Evolutionary conservation across 2,888 invertebrate genomes (phyloP).

Genomic region (Netelia inedita): DNA sequence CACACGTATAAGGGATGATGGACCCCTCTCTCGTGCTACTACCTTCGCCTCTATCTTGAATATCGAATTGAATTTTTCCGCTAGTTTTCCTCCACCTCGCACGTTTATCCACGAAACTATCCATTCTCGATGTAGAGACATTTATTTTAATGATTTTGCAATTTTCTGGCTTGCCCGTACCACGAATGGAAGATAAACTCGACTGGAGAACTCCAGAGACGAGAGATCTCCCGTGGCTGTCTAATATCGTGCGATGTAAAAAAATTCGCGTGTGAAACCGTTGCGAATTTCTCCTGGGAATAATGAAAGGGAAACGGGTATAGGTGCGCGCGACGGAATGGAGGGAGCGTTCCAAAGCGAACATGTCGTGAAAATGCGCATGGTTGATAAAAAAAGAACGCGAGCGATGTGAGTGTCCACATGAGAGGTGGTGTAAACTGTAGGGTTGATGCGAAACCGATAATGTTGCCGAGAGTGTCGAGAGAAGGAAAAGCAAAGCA

Average conservation of each 20-base stretch:
- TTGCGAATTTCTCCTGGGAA: constrained; percentile 13
- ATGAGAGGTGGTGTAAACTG: constrained; percentile 76
- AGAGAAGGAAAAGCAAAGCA: constrained; percentile 41
- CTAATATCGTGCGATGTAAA: not conserved
- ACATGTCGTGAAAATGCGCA: not conserved
- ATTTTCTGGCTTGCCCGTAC: not conserved
- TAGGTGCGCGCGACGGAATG: not conserved
- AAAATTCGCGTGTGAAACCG: not conserved
- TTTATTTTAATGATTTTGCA: constrained; percentile 42
- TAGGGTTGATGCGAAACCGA: constrained; percentile 83
- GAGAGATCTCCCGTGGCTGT: not conserved
- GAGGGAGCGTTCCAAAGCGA: constrained; percentile 17
- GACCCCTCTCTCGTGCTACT: not conserved
- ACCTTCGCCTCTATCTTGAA: constrained; percentile 16
- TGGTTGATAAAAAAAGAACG: not conserved
- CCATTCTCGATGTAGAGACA: constrained; percentile 21
- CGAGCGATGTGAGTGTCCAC: constrained; percentile 22
- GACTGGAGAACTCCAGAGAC: not conserved
- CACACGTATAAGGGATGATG: not conserved
- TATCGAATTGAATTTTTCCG: constrained; percentile 59
- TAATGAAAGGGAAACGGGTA: constrained; percentile 25
- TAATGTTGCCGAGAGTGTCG: constrained; percentile 78
- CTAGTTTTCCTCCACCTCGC: not conserved
- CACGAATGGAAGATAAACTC: not conserved
- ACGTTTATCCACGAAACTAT: not conserved